Base-by-base conservation (phyloP, 2,888 invertebrate species). In the Spilarctia lutea region DNA sequence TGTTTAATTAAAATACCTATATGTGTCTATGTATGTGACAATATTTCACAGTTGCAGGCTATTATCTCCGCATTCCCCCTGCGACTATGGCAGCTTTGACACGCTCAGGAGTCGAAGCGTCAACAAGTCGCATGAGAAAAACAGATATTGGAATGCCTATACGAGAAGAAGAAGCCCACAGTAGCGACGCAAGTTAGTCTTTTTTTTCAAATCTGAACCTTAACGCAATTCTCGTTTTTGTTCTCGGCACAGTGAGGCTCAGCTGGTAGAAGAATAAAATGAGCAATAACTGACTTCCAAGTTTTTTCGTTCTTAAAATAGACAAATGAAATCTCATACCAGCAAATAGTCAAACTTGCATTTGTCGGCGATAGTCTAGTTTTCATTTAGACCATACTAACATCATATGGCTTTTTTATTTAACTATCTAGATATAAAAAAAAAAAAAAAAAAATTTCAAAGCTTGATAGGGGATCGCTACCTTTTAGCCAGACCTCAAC, bases 31-130 rank as follows among this genome's bases (percentile, higher is more conserved):
- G 6, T 20, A 24, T 52, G 7, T 52, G 10, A 8, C 52, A 52
- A 52, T 52, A 52, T 52, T 52, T 52, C 52, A 52, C 45, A 71
- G 13, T 27, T 30, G 84, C 91, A 87, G 97, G 97, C 0, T 97
- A 97, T 84, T 98, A 98, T 90, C 93, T 98, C 7, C 97, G 97
- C 82, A 98, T 98, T 71, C 97, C 98, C 82, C 97, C 98, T 0
- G 97, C 98, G 0, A 98, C 98, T 0, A 90, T 98, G 78, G 98
- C 98, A 89, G 97, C 97, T 0, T 92, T 98, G 69, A 97, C 97
- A 3, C 97, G 97, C 70, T 98, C 98, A 0, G 98, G 98, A 1
- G 97, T 97, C 20, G 98, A 98, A 81, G 98, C 98, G 2, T 97
- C 97, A 83, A 97, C 98, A 0, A 98, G 97, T 89, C 96, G 98